These are phyloP conservation scores for Clepsis dumicolana DNA, from an alignment of 2,888 invertebrate genomes.

Conservation along the genomic window DNA sequence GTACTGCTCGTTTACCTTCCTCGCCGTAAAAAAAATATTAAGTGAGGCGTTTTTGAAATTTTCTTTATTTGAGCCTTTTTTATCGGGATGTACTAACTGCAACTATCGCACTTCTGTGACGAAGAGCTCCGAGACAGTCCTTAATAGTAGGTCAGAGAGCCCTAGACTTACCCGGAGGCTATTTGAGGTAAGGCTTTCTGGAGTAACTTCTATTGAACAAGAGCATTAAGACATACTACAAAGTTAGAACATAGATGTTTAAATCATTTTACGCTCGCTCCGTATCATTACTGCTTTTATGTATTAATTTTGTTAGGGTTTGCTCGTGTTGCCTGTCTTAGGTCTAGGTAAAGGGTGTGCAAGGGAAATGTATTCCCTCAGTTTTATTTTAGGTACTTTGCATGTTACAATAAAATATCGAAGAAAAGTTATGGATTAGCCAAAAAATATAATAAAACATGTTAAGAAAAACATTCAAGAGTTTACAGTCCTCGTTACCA, in stretches of 20 bases:
- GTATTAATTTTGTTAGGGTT: slow-evolving; percentile 35
- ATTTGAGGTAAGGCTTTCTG: slow-evolving; percentile 48
- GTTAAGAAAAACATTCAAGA: no score
- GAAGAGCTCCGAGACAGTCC: slow-evolving; percentile 73
- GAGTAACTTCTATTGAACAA: slow-evolving; percentile 38
- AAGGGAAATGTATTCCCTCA: no score
- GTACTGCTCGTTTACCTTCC: no score
- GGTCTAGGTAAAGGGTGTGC: no score
- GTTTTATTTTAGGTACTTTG: no score
- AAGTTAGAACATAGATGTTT: slow-evolving; percentile 39
- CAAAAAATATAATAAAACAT: no score
- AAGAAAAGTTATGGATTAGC: no score
- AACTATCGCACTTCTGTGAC: slow-evolving; percentile 33
- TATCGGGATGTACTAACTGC: slow-evolving; percentile 17
- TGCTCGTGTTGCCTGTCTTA: slow-evolving; percentile 4
- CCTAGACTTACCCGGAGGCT: slow-evolving; percentile 65
- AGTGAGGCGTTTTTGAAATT: not conserved
- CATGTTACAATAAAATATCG: no score
- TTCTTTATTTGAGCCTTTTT: slow-evolving; percentile 4
- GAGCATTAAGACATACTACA: slow-evolving; percentile 38
- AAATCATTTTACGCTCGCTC: slow-evolving; percentile 40
- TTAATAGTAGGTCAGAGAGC: slow-evolving; percentile 76
- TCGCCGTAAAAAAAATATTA: no score
- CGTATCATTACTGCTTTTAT: slow-evolving; percentile 38
- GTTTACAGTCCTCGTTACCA: no score